Conservation (phyloP, 1,140 invertebrate species). For the Chionoecetes opilio region DNA sequence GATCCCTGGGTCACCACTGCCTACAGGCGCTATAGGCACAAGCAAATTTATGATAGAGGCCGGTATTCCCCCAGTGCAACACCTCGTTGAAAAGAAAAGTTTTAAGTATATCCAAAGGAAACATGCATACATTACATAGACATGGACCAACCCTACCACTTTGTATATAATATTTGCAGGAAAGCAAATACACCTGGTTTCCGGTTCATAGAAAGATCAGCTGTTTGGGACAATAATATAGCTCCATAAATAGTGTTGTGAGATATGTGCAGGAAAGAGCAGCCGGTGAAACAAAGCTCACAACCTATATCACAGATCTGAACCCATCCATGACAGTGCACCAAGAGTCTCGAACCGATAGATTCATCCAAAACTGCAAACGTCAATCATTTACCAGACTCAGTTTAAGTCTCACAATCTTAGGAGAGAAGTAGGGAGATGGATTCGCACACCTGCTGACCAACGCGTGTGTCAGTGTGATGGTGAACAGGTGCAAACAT, state of each 20-base stretch:
- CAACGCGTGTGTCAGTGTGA: too few species aligned
- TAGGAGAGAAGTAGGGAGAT: background rate
- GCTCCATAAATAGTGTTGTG: background rate
- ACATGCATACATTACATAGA: background rate
- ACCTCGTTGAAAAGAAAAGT: background rate
- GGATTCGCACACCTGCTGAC: background rate
- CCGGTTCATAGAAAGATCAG: background rate
- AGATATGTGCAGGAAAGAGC: background rate
- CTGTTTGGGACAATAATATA: background rate
- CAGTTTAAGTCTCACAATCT: background rate
- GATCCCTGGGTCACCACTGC: too few species aligned
- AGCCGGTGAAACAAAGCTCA: background rate
- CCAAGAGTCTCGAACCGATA: background rate
- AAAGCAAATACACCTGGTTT: too few species aligned
- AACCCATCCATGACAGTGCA: conserved; percentile 38
- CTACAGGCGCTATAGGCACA: too few species aligned
- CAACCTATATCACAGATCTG: background rate
- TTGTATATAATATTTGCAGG: background rate
- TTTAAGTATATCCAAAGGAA: background rate
- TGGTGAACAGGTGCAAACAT: too few species aligned
- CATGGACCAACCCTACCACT: background rate
- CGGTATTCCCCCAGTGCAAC: background rate
- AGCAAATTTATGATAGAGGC: background rate
- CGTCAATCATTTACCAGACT: background rate
- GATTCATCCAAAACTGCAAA: background rate